Evolutionary conservation across 2,797 vertebrate genomes (phyloP).

Genomic region (Lacerta agilis): DNA sequence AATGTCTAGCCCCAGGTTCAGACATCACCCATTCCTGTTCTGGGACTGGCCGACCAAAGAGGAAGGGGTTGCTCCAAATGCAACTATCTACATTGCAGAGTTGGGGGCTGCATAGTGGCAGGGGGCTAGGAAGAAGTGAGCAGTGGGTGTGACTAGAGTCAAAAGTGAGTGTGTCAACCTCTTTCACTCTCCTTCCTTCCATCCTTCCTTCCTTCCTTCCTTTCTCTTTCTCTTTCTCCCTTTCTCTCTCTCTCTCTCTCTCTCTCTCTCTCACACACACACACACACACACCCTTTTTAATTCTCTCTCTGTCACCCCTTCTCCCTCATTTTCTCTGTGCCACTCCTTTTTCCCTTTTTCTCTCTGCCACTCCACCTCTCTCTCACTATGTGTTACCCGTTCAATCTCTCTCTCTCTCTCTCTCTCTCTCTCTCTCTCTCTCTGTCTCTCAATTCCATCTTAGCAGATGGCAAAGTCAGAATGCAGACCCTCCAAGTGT

Average conservation of each 20-base stretch:
- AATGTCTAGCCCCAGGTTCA: neutral
- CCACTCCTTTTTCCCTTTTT: neutral
- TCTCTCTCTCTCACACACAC: neutral
- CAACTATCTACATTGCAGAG: neutral
- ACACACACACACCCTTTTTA: neutral
- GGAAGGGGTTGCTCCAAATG: neutral
- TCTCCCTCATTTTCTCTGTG: neutral
- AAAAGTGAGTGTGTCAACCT: no score
- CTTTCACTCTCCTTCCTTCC: no score
- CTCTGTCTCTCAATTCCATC: no score
- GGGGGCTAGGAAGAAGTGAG: no score
- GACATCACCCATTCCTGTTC: neutral
- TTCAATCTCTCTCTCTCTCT: no score
- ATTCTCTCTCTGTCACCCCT: neutral
- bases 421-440: no score
- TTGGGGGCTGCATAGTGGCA: no score
- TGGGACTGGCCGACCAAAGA: neutral
- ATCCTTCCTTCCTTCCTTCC: no score
- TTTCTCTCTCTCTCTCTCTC: neutral
- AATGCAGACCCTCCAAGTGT: neutral
- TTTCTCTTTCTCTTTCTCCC: neutral
- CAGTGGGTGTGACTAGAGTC: no score
- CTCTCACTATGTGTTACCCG: no score
- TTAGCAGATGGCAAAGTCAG: no score
- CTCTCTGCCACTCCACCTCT: neutral